phyloP scores from a whole-genome alignment of 2,797 vertebrate genomes.

The Parauchenoglanis ngamensis region DNA sequence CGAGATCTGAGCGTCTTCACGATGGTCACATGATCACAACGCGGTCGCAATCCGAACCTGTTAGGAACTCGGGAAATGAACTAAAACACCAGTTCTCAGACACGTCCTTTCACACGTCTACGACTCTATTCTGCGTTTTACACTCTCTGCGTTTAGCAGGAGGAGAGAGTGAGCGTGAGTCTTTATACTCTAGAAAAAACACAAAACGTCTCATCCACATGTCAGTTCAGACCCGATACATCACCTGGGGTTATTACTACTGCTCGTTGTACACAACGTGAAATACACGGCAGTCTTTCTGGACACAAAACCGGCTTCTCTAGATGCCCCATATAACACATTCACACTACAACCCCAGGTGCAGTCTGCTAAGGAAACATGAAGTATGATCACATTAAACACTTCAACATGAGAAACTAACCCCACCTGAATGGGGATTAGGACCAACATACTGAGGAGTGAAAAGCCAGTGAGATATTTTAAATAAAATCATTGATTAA shows the following conservation, averaged over 20 bases:
- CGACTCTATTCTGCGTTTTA: background rate
- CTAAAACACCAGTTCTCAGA: background rate
- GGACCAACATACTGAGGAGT: no score
- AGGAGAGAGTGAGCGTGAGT: background rate
- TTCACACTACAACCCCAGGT: background rate
- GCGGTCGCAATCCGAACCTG: background rate
- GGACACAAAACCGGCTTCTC: background rate
- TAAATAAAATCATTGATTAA: fast-evolving
- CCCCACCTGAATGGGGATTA: background rate
- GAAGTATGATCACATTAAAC: background rate
- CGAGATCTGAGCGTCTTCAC: background rate
- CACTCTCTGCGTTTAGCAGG: background rate
- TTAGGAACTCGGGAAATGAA: background rate
- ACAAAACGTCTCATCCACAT: background rate
- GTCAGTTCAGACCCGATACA: no score
- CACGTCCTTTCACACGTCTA: background rate
- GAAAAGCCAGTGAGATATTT: background rate
- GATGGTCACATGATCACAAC: background rate
- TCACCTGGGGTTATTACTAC: no score
- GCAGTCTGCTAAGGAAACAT: background rate
- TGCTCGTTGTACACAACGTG: background rate
- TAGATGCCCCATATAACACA: background rate
- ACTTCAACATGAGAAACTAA: background rate
- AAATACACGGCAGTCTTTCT: background rate
- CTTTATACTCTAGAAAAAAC: background rate